phyloP scores from a whole-genome alignment of 2,888 invertebrate genomes.

The Heliconius aoede region DNA sequence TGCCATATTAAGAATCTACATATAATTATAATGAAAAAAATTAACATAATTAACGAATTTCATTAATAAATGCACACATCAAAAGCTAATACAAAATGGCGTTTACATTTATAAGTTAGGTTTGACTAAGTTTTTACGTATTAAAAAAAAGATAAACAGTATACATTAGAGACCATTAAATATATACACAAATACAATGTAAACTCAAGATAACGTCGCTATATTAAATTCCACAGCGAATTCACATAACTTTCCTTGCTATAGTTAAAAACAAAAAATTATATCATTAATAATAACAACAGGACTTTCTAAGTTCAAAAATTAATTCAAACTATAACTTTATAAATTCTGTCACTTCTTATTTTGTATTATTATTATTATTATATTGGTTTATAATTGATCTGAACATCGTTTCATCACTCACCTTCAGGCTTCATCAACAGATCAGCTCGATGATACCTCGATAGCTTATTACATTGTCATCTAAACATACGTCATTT shows the following conservation, averaged over 20 bases:
- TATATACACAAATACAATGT: not conserved
- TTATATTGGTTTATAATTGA: too few relatives aligned
- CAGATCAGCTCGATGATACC: too few relatives aligned
- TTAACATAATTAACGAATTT: not conserved
- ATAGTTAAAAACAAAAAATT: too few relatives aligned
- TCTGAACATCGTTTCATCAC: too few relatives aligned
- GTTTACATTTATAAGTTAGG: constrained; percentile 12
- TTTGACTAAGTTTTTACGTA: not conserved
- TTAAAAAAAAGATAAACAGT: not conserved
- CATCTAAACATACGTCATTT: too few relatives aligned
- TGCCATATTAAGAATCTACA: not conserved
- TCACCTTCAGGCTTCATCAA: too few relatives aligned
- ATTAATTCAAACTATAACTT: too few relatives aligned
- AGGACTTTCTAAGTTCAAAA: too few relatives aligned
- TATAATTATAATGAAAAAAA: not conserved
- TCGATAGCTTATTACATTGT: too few relatives aligned
- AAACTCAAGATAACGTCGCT: not conserved
- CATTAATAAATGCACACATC: constrained; percentile 13
- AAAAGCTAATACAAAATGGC: constrained; percentile 8
- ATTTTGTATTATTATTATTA: too few relatives aligned
- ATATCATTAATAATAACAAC: too few relatives aligned
- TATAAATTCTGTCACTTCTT: too few relatives aligned
- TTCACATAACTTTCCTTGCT: not conserved
- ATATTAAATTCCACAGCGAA: not conserved
- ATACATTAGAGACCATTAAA: constrained; percentile 7